These are phyloP conservation scores for Cebidichthys violaceus DNA, from an alignment of 2,113 vertebrate genomes.

Conservation along the genomic window DNA sequence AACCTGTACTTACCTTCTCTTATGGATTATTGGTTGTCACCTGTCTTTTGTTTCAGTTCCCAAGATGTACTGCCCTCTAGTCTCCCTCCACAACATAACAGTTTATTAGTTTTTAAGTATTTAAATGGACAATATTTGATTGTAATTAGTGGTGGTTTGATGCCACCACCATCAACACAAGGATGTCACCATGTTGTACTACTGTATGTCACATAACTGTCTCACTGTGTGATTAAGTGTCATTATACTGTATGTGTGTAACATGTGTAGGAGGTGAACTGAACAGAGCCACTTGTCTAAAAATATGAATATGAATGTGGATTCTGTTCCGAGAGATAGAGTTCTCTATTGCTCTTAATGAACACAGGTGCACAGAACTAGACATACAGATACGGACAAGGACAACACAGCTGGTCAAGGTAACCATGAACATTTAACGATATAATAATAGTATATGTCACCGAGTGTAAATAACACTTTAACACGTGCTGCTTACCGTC, in stretches of 20 bases:
- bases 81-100: background rate
- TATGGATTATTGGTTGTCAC: conserved; percentile 1
- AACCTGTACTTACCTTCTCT: background rate
- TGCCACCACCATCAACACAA: background rate
- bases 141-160: background rate
- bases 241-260: background rate
- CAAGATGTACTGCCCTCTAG: background rate
- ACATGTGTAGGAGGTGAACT: background rate
- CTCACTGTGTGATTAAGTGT: background rate
- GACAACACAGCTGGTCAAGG: no score
- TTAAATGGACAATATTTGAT: background rate
- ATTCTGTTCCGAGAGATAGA: no score
- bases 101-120: background rate
- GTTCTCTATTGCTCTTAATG: no score
- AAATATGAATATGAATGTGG: background rate
- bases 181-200: background rate
- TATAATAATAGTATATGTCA: no score
- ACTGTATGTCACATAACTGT: background rate
- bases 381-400: no score
- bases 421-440: no score
- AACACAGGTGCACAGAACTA: no score
- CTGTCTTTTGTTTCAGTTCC: background rate
- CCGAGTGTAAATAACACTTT: no score
- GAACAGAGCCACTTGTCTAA: background rate
- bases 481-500: no score